Evolutionary conservation across 2,888 invertebrate genomes (phyloP).

Genomic region (Balanococcus diminutus): DNA sequence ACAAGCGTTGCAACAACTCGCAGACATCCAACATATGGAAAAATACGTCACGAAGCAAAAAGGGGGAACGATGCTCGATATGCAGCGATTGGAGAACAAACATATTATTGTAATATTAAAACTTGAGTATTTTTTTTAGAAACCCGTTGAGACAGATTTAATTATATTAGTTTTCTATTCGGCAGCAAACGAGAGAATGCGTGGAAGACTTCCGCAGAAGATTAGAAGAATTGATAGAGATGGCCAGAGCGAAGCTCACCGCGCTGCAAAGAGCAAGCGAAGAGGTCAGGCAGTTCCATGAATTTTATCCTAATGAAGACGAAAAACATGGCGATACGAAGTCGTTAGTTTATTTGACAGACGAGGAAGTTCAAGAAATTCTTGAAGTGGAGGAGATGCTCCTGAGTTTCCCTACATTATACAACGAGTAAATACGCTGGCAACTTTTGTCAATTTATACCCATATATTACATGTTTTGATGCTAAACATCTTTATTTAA

Average conservation of each 20-base stretch:
- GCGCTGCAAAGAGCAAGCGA: slow-evolving; percentile 11
- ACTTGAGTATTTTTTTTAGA: not conserved
- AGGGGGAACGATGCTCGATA: not conserved
- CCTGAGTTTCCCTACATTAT: not conserved
- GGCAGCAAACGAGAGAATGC: slow-evolving; percentile 25
- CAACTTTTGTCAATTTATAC: not conserved
- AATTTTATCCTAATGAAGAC: slow-evolving; percentile 47
- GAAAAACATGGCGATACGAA: not conserved
- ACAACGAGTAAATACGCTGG: not conserved
- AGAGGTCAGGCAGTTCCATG: slow-evolving; percentile 45
- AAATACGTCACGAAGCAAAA: not conserved
- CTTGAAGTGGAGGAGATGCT: slow-evolving; percentile 34
- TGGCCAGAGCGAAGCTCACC: not conserved
- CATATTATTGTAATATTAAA: not conserved
- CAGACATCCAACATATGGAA: slow-evolving; percentile 14
- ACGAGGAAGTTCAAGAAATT: slow-evolving; percentile 44
- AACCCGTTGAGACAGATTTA: not conserved
- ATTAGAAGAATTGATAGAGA: not conserved
- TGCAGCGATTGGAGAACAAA: not conserved
- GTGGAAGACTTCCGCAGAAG: slow-evolving; percentile 3
- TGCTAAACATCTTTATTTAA: not conserved
- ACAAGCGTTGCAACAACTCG: slow-evolving; percentile 2
- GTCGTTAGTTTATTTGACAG: slow-evolving; percentile 25
- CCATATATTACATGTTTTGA: not conserved
- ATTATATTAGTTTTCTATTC: not conserved